These are phyloP conservation scores for Helicorthomorpha holstii DNA, from an alignment of 1,140 invertebrate species.

Conservation along the genomic window DNA sequence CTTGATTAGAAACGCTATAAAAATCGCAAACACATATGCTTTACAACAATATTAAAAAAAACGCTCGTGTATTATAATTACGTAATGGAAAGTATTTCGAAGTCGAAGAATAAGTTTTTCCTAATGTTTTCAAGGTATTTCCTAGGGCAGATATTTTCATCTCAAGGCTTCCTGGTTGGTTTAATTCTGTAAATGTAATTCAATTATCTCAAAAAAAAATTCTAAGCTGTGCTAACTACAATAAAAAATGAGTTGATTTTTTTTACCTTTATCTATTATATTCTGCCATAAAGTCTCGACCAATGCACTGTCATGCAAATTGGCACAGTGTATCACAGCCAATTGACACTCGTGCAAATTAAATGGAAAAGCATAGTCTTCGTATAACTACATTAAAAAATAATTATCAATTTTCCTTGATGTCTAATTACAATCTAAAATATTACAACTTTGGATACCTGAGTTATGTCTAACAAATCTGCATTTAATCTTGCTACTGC, in stretches of 20 bases:
- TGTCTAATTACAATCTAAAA: constrained; percentile 19
- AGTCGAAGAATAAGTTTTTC: constrained; percentile 27
- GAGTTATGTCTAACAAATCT: constrained; percentile 35
- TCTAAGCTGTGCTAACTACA: constrained; percentile 10
- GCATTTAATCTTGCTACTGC: constrained; percentile 31
- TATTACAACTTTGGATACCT: constrained; percentile 15
- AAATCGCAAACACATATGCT: constrained; percentile 5
- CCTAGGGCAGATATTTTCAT: constrained; percentile 23
- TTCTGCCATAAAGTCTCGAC: constrained; percentile 35
- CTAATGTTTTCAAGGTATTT: constrained; percentile 27
- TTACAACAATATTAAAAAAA: not conserved
- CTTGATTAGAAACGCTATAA: constrained; percentile 30
- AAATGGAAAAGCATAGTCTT: constrained; percentile 33
- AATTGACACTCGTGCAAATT: constrained; percentile 33
- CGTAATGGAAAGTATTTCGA: constrained; percentile 35
- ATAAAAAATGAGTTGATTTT: constrained; percentile 5
- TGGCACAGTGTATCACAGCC: constrained; percentile 35
- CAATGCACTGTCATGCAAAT: constrained; percentile 30
- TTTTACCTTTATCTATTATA: constrained; percentile 35
- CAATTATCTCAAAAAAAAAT: too few relatives aligned
- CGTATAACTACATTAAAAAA: constrained; percentile 43
- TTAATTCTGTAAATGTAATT: constrained; percentile 8
- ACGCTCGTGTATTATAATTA: constrained; percentile 14
- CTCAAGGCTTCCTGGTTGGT: constrained; percentile 3
- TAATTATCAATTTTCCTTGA: constrained; percentile 39